phyloP scores from a whole-genome alignment of 1,140 invertebrate species.

The Caenorhabditis inopinata region DNA sequence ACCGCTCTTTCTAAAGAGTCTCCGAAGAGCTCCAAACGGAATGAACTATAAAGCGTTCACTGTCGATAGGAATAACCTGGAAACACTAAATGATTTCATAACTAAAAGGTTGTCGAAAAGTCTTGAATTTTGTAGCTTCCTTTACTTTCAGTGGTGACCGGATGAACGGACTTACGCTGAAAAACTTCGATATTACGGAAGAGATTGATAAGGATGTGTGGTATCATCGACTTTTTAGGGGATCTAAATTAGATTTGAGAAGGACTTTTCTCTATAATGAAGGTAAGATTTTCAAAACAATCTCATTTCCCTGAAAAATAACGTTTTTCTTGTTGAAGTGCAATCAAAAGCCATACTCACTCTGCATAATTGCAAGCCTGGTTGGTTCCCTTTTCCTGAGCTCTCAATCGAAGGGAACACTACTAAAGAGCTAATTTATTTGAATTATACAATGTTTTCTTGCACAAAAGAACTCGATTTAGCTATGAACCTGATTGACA shows the following conservation, averaged over 20 bases:
- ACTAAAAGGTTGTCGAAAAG: too few relatives aligned
- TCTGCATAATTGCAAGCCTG: not conserved
- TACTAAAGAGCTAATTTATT: not conserved
- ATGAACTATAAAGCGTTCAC: too few relatives aligned
- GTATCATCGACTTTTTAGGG: not conserved
- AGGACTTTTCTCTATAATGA: not conserved
- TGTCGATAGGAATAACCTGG: too few relatives aligned
- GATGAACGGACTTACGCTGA: not conserved
- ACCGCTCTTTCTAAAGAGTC: too few relatives aligned
- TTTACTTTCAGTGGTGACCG: not conserved
- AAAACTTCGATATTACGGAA: not conserved
- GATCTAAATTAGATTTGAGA: not conserved
- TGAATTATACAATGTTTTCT: not conserved
- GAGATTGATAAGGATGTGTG: not conserved
- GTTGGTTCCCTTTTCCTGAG: not conserved
- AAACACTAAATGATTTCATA: too few relatives aligned
- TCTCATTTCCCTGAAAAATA: not conserved
- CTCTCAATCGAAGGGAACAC: not conserved
- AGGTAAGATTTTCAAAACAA: not conserved
- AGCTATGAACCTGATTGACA: not conserved
- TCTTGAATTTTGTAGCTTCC: too few relatives aligned
- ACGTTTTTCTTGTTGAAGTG: not conserved
- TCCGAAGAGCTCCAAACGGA: too few relatives aligned
- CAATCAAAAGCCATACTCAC: not conserved
- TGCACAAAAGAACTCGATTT: not conserved